Base-by-base conservation (phyloP, 2,888 invertebrate species). In the Trilocha varians region DNA sequence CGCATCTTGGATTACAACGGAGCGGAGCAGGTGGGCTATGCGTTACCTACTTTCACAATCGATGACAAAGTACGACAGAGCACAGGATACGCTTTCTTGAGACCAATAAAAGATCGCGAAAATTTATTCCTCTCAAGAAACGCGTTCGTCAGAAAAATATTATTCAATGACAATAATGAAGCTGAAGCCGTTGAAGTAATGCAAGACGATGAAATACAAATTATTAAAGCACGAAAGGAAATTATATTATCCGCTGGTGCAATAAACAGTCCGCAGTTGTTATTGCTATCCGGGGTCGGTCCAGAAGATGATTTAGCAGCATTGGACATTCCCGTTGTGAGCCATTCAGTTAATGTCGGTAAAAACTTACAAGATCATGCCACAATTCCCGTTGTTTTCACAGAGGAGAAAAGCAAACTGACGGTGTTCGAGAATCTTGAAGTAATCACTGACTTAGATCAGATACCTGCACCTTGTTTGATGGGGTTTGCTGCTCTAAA, bases 221-320 rank as follows among this genome's bases (percentile, higher is more conserved):
- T 36, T n/a, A 5, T 64, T 2, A 43, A 14, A 17, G 59, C 54
- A 4, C 48, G 13, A 3, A 61, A 53, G 43, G 70, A 68, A 50
- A 50, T 67, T 0, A 61, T 69, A 34, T 15, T 69, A 32, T 67
- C 64, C 11, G 63, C 63, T 5, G 70, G 69, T 5, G 49, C 63
- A 16, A 48, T 68, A 4, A 63, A 59, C 15, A 65, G 57, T 35
- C 69, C 70, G 6, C 59, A 67, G 43, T 32, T 66, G 3, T 41
- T 70, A 16, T 65, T 68, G 66, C 40, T 65, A n/a, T 68, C 68
- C 3, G 69, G 69, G 3, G 48, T 70, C 18, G 70, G 69, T 13
- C 65, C 62, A 4, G 53, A 46, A 18, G 18, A 52, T 3, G 53
- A 69, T 47, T 47, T 70, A 8, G 39, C 52, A 16, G 49, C 54